Evolutionary conservation across 2,888 invertebrate genomes (phyloP), one percentile per base, ranked within the genome.

Genomic region (Sinotaia quadrata): DNA sequence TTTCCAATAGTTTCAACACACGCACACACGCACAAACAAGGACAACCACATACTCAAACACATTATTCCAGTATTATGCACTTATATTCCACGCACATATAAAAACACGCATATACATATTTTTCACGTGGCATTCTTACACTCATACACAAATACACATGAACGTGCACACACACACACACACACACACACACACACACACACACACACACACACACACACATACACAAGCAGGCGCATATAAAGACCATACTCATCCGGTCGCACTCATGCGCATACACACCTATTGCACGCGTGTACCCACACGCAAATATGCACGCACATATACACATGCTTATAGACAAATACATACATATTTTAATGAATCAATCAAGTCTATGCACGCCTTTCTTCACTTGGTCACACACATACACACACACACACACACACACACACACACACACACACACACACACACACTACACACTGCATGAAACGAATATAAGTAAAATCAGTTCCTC

Each of bases 101-200:
- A 41, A 8, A 12, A 8, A 12, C 41, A 41, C 41, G 10, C 41
- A 41, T 12, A 41, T 18, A 12, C 8, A 18, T 18, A 41, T n/a
- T n/a, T n/a, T n/a, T n/a, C n/a, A n/a, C n/a, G n/a, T n/a, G n/a
- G 27, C 27, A 31, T 31, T 27, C 52, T 10, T 18, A 10, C 52
- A 18, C 24, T n/a, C 54, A 54, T 15, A 31, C 54, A 21, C 8
- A 37, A 34, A 21, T 27, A 36, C 15, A 24, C 56, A 33, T 34
- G n/a, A 27, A 33, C 56, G n/a, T 31, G n/a, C 56, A 37, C 37
- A 36, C 37, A 58, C 58, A n/a, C 58, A 36, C 58, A 21, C 58
- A 36, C 36, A 4, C 24, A 29, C 56, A 33, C 34, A 33, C 31
- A 33, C 31, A 56, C 56, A 33, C 31, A 56, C 33, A 33, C 56